Evolutionary conservation across 2,113 vertebrate genomes (phyloP), one percentile per base, ranked within the genome.

Genomic region (Caretta caretta): DNA sequence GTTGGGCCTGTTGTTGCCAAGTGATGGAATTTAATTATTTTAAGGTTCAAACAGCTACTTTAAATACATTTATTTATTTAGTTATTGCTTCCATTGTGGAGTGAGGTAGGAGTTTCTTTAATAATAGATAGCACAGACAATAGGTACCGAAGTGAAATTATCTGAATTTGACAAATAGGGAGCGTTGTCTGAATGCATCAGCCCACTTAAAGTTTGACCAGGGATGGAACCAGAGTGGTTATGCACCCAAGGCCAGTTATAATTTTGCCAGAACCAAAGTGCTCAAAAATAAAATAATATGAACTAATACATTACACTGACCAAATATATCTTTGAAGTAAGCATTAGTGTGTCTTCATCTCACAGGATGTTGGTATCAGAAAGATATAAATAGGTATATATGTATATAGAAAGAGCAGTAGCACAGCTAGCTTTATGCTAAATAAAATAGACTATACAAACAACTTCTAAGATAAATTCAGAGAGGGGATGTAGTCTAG

Each of bases 21-120:
- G 93, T 92, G 89, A 89, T 84, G 89, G 24, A 56, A 96, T 95
- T 95, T 93, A 92, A 84, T 89, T 93, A 83, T 69, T 93, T 2
- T 80, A 51, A 82, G n/a, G 56, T 59, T 95, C 27, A 88, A 93
- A 90, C 42, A 93, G 48, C 65, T 91, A 95, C n/a, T n/a, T 75
- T 42, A 35, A 90, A 83, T 84, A 96, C 93, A 93, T 8, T 14
- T 65, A 29, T 65, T 42, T 42, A 42, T 5, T 42, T 42, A 42
- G 90, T 65, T 65, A 65, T 83, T 90, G 79, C 87, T 75, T 94
- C 69, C 76, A 6, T 35, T 2, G 0, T 46, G 82, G 86, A 86
- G 94, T 54, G 54, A 82, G 13, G 84, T 51, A 6, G 82, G 48
- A 84, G 50, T 87, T 96, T 94, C 84, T 87, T 93, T 92, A 1